Evolutionary conservation across 2,113 vertebrate genomes (phyloP).

Genomic region (Sphyrna mokarran): DNA sequence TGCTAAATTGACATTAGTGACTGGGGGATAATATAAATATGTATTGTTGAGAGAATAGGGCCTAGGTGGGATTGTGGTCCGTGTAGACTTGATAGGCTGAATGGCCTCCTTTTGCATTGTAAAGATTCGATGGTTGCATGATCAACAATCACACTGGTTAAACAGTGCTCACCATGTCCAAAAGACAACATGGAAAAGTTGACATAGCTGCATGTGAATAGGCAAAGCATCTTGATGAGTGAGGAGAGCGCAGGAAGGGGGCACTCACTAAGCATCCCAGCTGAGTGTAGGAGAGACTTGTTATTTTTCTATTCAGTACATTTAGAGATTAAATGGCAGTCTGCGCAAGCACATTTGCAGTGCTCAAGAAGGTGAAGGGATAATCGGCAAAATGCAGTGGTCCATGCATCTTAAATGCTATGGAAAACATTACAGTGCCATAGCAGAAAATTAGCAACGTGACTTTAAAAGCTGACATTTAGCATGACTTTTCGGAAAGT

Average conservation of each 20-base stretch:
- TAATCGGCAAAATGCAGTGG: slow-evolving; percentile 99
- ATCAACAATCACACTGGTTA: background rate
- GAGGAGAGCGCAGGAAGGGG: slow-evolving; percentile 58
- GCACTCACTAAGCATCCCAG: slow-evolving; percentile 60
- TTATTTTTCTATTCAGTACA: slow-evolving; percentile 90
- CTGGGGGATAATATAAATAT: too few species aligned
- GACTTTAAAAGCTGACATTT: slow-evolving; percentile 99
- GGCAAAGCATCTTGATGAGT: slow-evolving; percentile 85
- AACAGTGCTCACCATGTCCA: slow-evolving; percentile 56
- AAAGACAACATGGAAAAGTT: slow-evolving; percentile 83
- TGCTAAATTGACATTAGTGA: too few species aligned
- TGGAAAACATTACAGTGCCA: slow-evolving; percentile 99
- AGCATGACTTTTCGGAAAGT: slow-evolving; percentile 99
- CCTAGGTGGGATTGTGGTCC: too few species aligned
- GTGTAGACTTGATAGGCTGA: too few species aligned
- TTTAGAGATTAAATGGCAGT: slow-evolving; percentile 99
- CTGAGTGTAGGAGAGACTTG: slow-evolving; percentile 79
- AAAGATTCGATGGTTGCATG: too few species aligned
- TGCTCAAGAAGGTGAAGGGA: slow-evolving; percentile 98
- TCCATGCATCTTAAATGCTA: slow-evolving; percentile 99
- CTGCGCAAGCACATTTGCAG: slow-evolving; percentile 99
- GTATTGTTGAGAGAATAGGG: too few species aligned
- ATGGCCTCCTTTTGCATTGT: too few species aligned
- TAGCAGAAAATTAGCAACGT: slow-evolving; percentile 99
- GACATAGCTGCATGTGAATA: slow-evolving; percentile 77